Percentiles rank a stretch among this genome's conserved stretches.
phyloP scores from a whole-genome alignment of 2,888 invertebrate genomes.

The Ophion obscuratus region DNA sequence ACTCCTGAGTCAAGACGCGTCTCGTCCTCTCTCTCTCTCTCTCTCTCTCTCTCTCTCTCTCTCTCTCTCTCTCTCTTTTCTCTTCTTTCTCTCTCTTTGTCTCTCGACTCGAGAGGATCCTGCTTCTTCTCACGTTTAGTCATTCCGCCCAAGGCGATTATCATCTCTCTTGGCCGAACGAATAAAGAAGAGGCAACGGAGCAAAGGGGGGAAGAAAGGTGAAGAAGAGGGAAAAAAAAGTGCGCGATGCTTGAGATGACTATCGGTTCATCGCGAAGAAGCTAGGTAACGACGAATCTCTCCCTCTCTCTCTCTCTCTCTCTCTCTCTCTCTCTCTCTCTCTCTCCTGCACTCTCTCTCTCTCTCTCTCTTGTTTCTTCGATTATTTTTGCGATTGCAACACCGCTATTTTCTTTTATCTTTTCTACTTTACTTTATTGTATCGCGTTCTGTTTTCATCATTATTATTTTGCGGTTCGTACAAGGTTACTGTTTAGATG shows the following conservation, averaged over 20 bases:
- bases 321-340: slow-evolving; percentile 11
- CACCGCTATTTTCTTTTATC: no score
- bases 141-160: slow-evolving; percentile 71
- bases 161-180: slow-evolving; percentile 65
- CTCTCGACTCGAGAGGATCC: slow-evolving; percentile 67
- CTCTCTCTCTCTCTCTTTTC: slow-evolving; percentile 18
- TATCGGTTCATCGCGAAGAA: slow-evolving; percentile 68
- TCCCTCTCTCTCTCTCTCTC: slow-evolving; percentile 45
- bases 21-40: slow-evolving; percentile 23
- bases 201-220: slow-evolving; percentile 26
- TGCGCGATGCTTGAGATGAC: slow-evolving; percentile 59
- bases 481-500: no score
- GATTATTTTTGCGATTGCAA: no score
- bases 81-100: slow-evolving; percentile 28
- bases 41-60: slow-evolving; percentile 29
- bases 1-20: not conserved
- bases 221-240: slow-evolving; percentile 24
- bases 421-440: no score
- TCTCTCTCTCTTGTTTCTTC: no score
- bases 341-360: no score
- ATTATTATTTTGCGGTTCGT: no score
- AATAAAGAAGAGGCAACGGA: slow-evolving; percentile 53
- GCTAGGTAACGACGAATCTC: slow-evolving; percentile 68
- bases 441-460: no score
- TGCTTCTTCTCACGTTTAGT: slow-evolving; percentile 73